Conservation (phyloP, 1,140 invertebrate genomes). For the Armadillidium nasatum region DNA sequence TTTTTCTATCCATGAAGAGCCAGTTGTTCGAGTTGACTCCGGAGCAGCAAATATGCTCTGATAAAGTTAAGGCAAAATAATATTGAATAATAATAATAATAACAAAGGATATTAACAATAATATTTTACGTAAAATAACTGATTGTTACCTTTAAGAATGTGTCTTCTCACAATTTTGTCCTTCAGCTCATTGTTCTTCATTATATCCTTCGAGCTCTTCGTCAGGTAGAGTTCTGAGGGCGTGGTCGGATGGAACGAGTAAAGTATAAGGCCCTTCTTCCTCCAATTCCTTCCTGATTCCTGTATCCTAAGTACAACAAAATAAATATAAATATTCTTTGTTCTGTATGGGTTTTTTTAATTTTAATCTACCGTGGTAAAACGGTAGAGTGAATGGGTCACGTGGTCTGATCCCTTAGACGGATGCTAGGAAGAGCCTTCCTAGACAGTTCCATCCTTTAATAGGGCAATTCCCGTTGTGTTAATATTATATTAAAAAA, state of each 20-base stretch:
- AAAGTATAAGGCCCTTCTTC: constrained; percentile 51
- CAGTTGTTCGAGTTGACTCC: constrained; percentile 56
- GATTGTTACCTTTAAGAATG: constrained; percentile 50
- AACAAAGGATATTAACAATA: too few relatives aligned
- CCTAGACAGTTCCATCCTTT: too few relatives aligned
- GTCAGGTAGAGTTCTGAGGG: constrained; percentile 50
- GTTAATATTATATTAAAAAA: too few relatives aligned
- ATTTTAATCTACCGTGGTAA: background rate
- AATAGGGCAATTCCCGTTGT: too few relatives aligned
- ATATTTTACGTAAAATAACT: too few relatives aligned
- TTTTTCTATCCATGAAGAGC: constrained; percentile 55
- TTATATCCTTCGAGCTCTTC: constrained; percentile 50
- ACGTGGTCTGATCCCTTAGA: too few relatives aligned
- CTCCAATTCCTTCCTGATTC: constrained; percentile 51
- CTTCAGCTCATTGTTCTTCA: constrained; percentile 52
- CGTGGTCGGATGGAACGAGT: constrained; percentile 52
- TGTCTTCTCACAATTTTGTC: constrained; percentile 53
- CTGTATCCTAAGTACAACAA: constrained; percentile 45
- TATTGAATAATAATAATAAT: too few relatives aligned
- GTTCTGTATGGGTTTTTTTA: background rate
- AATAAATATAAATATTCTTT: too few relatives aligned
- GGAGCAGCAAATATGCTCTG: constrained; percentile 60
- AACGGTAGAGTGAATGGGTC: too few relatives aligned
- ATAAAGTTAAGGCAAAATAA: constrained; percentile 36
- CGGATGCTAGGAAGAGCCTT: too few relatives aligned